Evolutionary conservation across 2,113 vertebrate genomes (phyloP), one percentile per base, ranked within the genome.

Genomic region (Hiodon alosoides): DNA sequence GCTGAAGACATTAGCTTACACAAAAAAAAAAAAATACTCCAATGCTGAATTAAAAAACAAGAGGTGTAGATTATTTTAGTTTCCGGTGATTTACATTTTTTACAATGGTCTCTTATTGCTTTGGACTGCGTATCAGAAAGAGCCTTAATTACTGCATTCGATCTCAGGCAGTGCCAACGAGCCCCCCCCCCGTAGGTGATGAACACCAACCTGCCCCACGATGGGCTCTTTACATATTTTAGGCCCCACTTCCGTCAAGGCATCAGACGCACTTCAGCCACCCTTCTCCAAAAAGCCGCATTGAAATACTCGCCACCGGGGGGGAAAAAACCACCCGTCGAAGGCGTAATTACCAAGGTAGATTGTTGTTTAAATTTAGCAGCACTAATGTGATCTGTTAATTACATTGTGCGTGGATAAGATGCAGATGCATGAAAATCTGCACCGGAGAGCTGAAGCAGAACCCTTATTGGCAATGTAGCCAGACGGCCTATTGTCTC

Each of bases 311-410:
- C 51, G 13, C 46, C 1, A 50, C 65, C 1, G 13, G 14, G 51
- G 50, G n/a, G 7, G 61, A 5, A n/a, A 7, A 31, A 17, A n/a
- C 5, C 61, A 7, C n/a, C 50, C 65, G 9, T 50, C 65, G 65
- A 70, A 14, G 61, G 68, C 65, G 46, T 74, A 58, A 61, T 79
- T 76, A 67, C 52, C 53, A 67, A 76, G 73, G 76, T 85, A 76
- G 84, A 80, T 78, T 83, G 80, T 80, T 85, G 82, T 86, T 85
- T 82, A 87, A 81, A 85, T 87, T 86, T 85, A 87, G 84, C 85
- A 78, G 57, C 71, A 67, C 81, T 86, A 85, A 87, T 83, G 77
- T 83, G 83, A 79, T 81, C 83, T 83, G 82, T 81, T 87, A 87
- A 85, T 89, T 80, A 83, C 80, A 80, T 65, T 76, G 82, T 80